Evolutionary conservation across 2,113 vertebrate species (phyloP), one percentile per base, ranked within the genome.

Genomic region (Hemiscyllium ocellatum): DNA sequence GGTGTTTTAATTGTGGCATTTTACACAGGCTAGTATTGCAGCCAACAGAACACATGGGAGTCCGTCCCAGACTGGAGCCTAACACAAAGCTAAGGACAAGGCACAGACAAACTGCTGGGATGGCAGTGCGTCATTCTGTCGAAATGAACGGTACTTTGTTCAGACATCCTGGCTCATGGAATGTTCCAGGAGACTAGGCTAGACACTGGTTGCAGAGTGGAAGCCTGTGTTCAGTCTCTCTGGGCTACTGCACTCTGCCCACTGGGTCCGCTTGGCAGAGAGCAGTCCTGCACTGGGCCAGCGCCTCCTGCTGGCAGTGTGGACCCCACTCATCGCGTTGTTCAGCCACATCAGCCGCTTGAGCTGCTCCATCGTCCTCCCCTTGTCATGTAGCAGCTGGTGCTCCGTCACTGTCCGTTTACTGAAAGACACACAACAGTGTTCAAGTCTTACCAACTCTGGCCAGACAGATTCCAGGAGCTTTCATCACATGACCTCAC

Each of bases 271-370:
- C 4, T 24, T 24, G 47, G 85, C 7, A 22, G 47, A 22, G 22
- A 61, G 87, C 3, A 15, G 87, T 10, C 87, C 19, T 61, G 56
- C 56, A 56, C 26, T 29, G 5, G 29, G 3, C 87, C 70, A 1
- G 0, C 96, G 96, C 85, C 97, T 96, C 3, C 96, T 96, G 95
- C 96, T 97, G 52, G 98, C 98, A 0, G 97, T 98, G 97, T 98
- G 98, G 94, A 98, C 97, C 0, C 97, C 97, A 3, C 97, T 97
- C 10, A 98, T 97, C 95, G 97, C 97, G 0, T 97, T 97, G 1
- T 97, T 98, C 37, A 98, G 97, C 98, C 98, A 98, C 96, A 97
- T 97, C 89, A 98, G 96, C 4, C 98, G 97, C 97, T 98, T 98
- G 52, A 98, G 97, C 89, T 97, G 98, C 96, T 98, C 98, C 7